Conservation (phyloP, 1,140 invertebrate species). For the Hyposmocoma kahamanoa region DNA sequence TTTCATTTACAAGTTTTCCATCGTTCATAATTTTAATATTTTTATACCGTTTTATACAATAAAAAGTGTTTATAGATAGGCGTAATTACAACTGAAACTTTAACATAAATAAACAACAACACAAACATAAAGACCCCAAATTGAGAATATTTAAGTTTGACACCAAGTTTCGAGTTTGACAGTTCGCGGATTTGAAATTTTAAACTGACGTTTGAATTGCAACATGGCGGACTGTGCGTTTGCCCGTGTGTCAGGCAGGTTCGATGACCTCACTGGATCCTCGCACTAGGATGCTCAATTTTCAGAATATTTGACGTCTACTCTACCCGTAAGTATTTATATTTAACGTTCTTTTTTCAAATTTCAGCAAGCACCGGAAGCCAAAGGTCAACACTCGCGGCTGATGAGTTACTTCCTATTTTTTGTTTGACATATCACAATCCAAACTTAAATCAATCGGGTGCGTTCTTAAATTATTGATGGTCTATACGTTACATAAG, state of each 20-base stretch:
- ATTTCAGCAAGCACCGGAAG: not conserved
- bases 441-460: constrained; percentile 22
- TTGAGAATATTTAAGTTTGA: constrained; percentile 31
- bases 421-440: too few species aligned
- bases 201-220: constrained; percentile 61
- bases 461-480: constrained; percentile 34
- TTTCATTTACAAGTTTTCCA: constrained; percentile 73
- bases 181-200: constrained; percentile 17
- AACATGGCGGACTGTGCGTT: constrained; percentile 62
- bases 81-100: constrained; percentile 42
- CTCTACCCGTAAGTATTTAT: constrained; percentile 60
- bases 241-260: constrained; percentile 47
- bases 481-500: constrained; percentile 42
- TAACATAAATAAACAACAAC: constrained; percentile 3
- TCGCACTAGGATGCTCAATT: constrained; percentile 60
- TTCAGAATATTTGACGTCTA: constrained; percentile 65
- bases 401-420: too few species aligned
- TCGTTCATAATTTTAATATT: constrained; percentile 73
- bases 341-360: constrained; percentile 13
- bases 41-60: constrained; percentile 73
- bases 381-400: too few species aligned
- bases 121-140: not conserved
- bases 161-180: constrained; percentile 33
- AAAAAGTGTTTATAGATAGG: constrained; percentile 68
- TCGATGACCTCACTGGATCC: constrained; percentile 37